Base-by-base conservation (phyloP, 2,888 invertebrate species). In the Zygothrica quintamaculata region DNA sequence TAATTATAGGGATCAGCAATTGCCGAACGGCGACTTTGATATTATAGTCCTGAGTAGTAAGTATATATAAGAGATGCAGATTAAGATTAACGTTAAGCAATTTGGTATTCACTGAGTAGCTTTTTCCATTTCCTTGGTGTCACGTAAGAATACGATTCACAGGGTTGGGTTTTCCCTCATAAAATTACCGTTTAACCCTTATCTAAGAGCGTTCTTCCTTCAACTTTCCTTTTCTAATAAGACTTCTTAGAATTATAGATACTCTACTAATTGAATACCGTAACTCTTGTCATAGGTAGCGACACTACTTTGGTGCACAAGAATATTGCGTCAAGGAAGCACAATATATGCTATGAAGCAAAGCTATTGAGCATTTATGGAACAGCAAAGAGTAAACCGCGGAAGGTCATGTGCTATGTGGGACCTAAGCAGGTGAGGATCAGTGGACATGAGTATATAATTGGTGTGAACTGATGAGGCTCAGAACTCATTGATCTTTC, bases 1-100 rank as follows among this genome's bases (percentile, higher is more conserved):
- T 47, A 94, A 93, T 82, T 96, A 96, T 88, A 93, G 94, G 56
- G 94, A 94, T 40, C 93, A 93, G 65, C 93, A 94, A 88, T 92
- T 98, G 84, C 96, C 96, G 82, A 97, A 97, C 88, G 98, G 97
- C 22, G 96, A 96, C 90, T 97, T 98, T 88, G 97, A 97, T 91
- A 96, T 97, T 87, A 96, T 98, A 86, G 97, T 97, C 39, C 93
- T 98, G 51, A 96, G 96, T 84, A 95, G 97, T 97, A 91, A 92
- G 94, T 92, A 25, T 13, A 25, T 13, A 0, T 22, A 2, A 22
- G 2, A 9, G 11, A n/a, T 26, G 18, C 13, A 15, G 18, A 2
- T 22, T 2, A 5, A 22, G 9, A 33, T 15, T n/a, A n/a, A n/a
- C n/a, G n/a, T n/a, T n/a, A n/a, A n/a, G n/a, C n/a, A n/a, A n/a